phyloP scores from a whole-genome alignment of 2,797 vertebrate genomes.

The Tangara arthus region DNA sequence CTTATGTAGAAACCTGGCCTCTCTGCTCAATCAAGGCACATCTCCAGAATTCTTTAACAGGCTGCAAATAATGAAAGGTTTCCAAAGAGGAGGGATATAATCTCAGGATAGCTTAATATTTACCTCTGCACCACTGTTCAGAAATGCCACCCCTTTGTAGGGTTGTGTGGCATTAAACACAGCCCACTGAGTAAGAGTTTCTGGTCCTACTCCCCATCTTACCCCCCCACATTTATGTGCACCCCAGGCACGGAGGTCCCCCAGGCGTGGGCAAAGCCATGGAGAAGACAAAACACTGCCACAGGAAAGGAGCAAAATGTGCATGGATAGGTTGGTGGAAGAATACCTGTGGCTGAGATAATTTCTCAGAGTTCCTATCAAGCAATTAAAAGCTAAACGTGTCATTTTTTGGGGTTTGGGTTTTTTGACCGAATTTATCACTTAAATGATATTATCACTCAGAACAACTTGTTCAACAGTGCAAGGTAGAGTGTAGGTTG shows the following conservation, averaged over 20 bases:
- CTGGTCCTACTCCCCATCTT: neutral
- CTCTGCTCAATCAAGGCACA: neutral
- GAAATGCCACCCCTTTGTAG: neutral
- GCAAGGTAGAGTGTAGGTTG: neutral
- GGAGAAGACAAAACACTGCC: neutral
- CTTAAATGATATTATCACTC: neutral
- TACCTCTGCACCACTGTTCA: neutral
- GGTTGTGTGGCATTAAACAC: neutral
- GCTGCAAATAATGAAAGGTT: neutral
- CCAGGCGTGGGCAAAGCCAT: neutral
- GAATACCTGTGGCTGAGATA: neutral
- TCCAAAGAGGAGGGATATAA: neutral
- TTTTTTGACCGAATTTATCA: neutral
- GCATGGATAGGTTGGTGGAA: neutral
- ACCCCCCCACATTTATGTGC: neutral
- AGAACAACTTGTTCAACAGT: neutral
- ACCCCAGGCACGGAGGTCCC: neutral
- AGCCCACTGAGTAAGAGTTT: neutral
- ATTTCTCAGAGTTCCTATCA: neutral
- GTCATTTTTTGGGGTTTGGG: rapidly evolving
- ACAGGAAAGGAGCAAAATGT: neutral
- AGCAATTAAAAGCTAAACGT: neutral
- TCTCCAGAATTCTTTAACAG: neutral
- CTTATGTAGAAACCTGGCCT: neutral
- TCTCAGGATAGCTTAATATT: neutral